A percentile compares a stretch with the other conserved stretches of the same genome.
phyloP scores from a whole-genome alignment of 2,888 invertebrate genomes.

The Cremastobaeus sp. region DNA sequence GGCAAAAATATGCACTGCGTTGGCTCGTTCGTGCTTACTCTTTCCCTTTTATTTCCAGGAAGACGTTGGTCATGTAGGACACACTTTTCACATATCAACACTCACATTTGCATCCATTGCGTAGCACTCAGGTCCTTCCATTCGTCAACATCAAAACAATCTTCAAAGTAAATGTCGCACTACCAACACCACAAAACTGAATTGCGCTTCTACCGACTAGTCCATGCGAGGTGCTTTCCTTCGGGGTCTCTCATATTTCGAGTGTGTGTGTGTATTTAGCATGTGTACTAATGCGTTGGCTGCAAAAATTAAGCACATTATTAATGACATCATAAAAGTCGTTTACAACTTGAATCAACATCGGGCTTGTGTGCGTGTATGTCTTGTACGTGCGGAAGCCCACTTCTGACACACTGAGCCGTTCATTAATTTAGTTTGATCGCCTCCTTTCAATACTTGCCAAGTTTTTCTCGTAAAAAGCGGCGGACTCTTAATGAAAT shows the following conservation, averaged over 20 bases:
- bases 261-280: slow-evolving; percentile 20
- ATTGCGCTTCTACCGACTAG: slow-evolving; percentile 44
- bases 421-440: slow-evolving; percentile 26
- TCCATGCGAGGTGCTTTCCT: slow-evolving; percentile 41
- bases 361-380: background rate
- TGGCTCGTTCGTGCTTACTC: slow-evolving; percentile 9
- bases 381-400: background rate
- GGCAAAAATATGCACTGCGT: slow-evolving; percentile 39
- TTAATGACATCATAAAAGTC: slow-evolving; percentile 42
- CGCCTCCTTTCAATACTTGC: background rate
- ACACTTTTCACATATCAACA: slow-evolving; percentile 54
- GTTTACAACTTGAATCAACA: slow-evolving; percentile 21
- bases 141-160: slow-evolving; percentile 47
- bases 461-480: slow-evolving; percentile 1
- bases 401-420: slow-evolving; percentile 2
- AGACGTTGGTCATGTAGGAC: slow-evolving; percentile 21
- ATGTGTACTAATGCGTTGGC: slow-evolving; percentile 33
- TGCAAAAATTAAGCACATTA: slow-evolving; percentile 49
- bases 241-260: slow-evolving; percentile 50
- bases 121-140: slow-evolving; percentile 26
- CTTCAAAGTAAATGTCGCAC: slow-evolving; percentile 52
- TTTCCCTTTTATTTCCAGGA: slow-evolving; percentile 30
- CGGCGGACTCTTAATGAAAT: slow-evolving; percentile 23
- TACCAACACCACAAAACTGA: slow-evolving; percentile 27
- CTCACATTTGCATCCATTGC: slow-evolving; percentile 49